Evolutionary conservation across 2,888 invertebrate genomes (phyloP).

Genomic region (Argyra leucocephala): DNA sequence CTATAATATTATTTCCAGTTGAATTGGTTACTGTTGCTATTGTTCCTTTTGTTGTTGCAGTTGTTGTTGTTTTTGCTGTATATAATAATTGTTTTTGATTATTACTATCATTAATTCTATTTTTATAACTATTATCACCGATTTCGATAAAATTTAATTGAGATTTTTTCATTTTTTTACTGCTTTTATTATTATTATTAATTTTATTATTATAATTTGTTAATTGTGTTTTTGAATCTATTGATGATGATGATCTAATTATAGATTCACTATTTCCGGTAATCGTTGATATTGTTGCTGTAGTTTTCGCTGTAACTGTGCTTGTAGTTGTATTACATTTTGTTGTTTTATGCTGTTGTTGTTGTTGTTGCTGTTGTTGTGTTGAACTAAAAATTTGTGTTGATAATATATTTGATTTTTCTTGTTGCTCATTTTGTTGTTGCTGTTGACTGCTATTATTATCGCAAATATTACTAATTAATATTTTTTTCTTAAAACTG

Average conservation of each 20-base stretch:
- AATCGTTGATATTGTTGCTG: not conserved
- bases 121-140: conserved; percentile 4
- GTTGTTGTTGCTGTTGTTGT: not conserved
- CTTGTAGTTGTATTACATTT: not conserved
- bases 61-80: not conserved
- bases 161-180: conserved; percentile 1
- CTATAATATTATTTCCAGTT: not conserved
- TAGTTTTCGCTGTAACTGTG: not conserved
- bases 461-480: conserved; percentile 4
- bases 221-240: conserved; percentile 13
- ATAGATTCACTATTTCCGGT: no score
- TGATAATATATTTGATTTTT: not conserved
- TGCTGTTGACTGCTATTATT: not conserved
- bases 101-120: conserved; percentile 7
- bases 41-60: not conserved
- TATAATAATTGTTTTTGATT: not conserved
- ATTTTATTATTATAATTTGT: not conserved
- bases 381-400: not conserved
- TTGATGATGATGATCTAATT: conserved; percentile 7
- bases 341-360: not conserved
- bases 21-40: not conserved
- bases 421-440: not conserved
- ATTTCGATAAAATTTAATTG: conserved; percentile 2
- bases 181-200: not conserved
- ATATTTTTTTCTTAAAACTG: not conserved